Evolutionary conservation across 2,113 vertebrate species (phyloP), one percentile per base, ranked within the genome.

Genomic region (Chauna torquata): DNA sequence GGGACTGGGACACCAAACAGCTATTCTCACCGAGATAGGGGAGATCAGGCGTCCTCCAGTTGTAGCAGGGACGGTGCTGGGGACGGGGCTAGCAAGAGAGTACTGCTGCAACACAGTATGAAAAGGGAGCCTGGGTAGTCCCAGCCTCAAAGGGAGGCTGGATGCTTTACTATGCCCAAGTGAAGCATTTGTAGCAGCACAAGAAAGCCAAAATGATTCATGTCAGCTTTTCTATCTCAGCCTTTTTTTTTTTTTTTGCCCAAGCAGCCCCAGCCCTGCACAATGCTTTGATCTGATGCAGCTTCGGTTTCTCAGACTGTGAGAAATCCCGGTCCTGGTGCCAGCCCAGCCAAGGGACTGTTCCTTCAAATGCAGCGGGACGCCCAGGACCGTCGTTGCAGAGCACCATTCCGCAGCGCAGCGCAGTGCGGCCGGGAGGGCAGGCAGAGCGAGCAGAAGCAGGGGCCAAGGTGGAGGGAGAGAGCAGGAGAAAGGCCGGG

Each of bases 311-410:
- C 55, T 9, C 0, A 1, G 34, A 23, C 36, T 14, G 34, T n/a
- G 25, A n/a, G n/a, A n/a, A n/a, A n/a, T n/a, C 47, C 11, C 0
- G 1, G 16, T 85, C 65, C 55, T 1, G 0, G 34, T 34, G 40
- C 38, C 59, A 75, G 74, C 66, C 54, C 49, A 18, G 68, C 24
- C 72, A 4, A 19, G 30, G 70, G 38, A 8, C 3, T 0, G 30
- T 49, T 36, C 70, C 54, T 71, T 36, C 0, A 1, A 42, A 0
- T 3, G 47, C 1, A 52, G 62, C 1, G 0, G 19, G 34, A 19
- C 30, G 78, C 38, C 61, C 86, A 4, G 49, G 32, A 4, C 23
- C 25, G 10, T 19, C 12, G 17, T 11, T 3, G 34, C 34, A 47
- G 13, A 70, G 13, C 52, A 34, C 9, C 4, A 32, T 32, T 18